Evolutionary conservation across 1,140 invertebrate species (phyloP).

Genomic region (Saxidomus purpurata): DNA sequence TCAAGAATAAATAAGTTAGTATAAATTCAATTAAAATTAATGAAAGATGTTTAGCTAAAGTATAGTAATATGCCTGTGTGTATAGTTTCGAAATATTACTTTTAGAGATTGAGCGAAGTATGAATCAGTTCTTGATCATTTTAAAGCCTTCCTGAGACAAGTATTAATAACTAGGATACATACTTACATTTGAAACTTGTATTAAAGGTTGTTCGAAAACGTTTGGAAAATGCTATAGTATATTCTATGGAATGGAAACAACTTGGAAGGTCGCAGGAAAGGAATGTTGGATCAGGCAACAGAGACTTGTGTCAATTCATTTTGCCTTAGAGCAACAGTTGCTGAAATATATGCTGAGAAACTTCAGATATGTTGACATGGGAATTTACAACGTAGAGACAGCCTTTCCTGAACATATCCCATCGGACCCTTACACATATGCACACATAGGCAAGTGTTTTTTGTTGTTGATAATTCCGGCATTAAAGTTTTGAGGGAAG

Average conservation of each 20-base stretch:
- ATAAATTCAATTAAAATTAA: too few relatives aligned
- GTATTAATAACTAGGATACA: too few relatives aligned
- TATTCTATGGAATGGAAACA: not conserved
- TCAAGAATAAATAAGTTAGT: too few relatives aligned
- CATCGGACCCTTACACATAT: not conserved
- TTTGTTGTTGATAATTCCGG: too few relatives aligned
- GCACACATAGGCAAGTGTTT: conserved; percentile 6
- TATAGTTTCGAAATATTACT: too few relatives aligned
- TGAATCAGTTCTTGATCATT: too few relatives aligned
- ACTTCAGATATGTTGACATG: not conserved
- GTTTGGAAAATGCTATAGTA: conserved; percentile 17
- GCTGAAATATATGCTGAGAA: conserved; percentile 31
- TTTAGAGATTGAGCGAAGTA: too few relatives aligned
- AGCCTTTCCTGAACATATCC: not conserved
- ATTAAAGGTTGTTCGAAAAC: conserved; percentile 6
- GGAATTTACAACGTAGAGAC: not conserved
- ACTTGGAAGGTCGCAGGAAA: not conserved
- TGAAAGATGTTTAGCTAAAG: too few relatives aligned
- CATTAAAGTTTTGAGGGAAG: too few relatives aligned
- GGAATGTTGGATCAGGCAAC: not conserved
- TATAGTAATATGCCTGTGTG: too few relatives aligned
- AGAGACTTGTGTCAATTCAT: conserved; percentile 11
- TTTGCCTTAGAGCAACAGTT: not conserved
- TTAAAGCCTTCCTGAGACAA: too few relatives aligned
- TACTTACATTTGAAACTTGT: too few relatives aligned